Conservation (phyloP, 2,113 vertebrate species). For the Ivindomyrus marchei region DNA sequence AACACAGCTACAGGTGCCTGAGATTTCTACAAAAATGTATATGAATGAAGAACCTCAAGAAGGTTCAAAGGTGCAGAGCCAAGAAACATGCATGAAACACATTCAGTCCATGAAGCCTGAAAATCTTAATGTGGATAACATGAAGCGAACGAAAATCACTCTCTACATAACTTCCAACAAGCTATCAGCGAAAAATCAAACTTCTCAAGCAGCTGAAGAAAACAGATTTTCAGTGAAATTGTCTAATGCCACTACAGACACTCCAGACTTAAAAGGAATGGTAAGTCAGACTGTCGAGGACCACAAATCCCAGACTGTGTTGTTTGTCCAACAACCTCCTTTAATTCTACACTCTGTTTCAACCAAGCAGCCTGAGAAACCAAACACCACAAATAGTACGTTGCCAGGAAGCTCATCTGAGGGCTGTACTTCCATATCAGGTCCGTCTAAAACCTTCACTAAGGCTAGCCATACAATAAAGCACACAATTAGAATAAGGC, state of each 20-base stretch:
- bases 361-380: conserved; percentile 25
- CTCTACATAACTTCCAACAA: conserved; percentile 52
- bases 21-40: neutral
- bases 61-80: conserved; percentile 6
- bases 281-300: conserved; percentile 38
- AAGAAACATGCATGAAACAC: conserved; percentile 44
- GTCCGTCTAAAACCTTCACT: conserved; percentile 28
- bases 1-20: neutral
- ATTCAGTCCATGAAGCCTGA: conserved; percentile 34
- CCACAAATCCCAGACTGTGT: conserved; percentile 60
- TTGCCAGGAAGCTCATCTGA: neutral
- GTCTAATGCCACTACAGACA: neutral
- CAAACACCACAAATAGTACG: neutral
- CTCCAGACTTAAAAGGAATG: neutral
- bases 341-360: conserved; percentile 54
- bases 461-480: conserved; percentile 35
- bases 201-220: conserved; percentile 3
- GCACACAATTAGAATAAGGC: conserved; percentile 58
- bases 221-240: neutral
- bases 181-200: conserved; percentile 24
- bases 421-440: neutral
- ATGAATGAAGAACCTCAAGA: neutral
- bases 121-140: conserved; percentile 32
- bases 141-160: conserved; percentile 61
- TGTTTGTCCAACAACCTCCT: conserved; percentile 59